Evolutionary conservation across 2,797 vertebrate genomes (phyloP), one percentile per base, ranked within the genome.

Genomic region (Acrossocheilus fasciatus): DNA sequence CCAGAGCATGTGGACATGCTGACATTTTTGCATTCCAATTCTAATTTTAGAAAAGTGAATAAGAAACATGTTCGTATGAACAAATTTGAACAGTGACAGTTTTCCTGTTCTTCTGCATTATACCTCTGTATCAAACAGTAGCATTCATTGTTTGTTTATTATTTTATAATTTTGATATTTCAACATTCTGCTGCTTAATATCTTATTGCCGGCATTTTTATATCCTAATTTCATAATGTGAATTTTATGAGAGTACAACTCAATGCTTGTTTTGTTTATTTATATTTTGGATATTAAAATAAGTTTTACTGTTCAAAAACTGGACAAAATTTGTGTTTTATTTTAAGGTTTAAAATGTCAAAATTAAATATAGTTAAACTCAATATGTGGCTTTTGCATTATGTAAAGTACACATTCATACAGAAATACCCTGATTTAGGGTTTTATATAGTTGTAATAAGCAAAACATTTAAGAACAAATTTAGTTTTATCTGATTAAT

Each of bases 21-120:
- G 18, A 73, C 78, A 54, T 84, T 87, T 87, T 57, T 84, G 57
- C 41, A 84, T 81, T 59, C 18, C 66, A 50, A 79, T 84, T 72
- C 26, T 59, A 78, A 34, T 77, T 70, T 66, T 68, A 9, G 50
- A 26, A 59, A 3, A 83, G 18, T 34, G 69, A 83, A 68, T 82
- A 57, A 83, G 68, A 82, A 59, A 20, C 34, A 17, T 30, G 64
- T 66, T 34, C 2, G 1, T 36, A 39, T 36, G 7, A 36, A 36
- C 18, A 68, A 36, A 34, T 3, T 8, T 68, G 30, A 68, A 36
- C 6, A 36, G 15, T 36, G 34, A 69, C 62, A 66, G 30, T 34
- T 50, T 50, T 69, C 9, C n/a, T 64, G 23, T 64, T 64, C 59
- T 69, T 69, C 34, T 69, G 3, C 34, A 69, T 69, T 69, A 17